Evolutionary conservation across 2,113 vertebrate genomes (phyloP), one percentile per base, ranked within the genome.

Genomic region (Anseranas semipalmata): DNA sequence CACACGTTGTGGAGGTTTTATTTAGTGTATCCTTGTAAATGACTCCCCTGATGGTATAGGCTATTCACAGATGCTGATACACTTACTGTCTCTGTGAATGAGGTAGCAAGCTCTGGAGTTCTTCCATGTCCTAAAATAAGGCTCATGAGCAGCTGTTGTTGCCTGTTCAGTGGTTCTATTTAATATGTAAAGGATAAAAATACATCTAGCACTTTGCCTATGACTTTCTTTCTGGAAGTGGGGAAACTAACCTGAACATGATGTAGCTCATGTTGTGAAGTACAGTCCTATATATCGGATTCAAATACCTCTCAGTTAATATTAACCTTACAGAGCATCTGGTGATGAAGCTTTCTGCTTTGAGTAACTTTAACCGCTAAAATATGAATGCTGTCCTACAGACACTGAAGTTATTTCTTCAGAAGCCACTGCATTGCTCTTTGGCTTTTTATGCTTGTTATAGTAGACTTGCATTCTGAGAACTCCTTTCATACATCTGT

Each of bases 1-100:
- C 95, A 96, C 16, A 45, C 77, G 75, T 94, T 85, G 60, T 96
- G 96, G 94, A 97, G 95, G 76, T 97, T 98, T 98, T 97, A 96
- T 95, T 97, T 98, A 96, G 94, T 95, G 98, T 97, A 95, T 97
- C 81, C 83, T 97, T 96, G 94, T 85, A 90, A 95, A 94, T 89
- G 94, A 95, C 84, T 96, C 35, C 94, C 76, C 80, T 95, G 95
- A 97, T 92, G 90, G 87, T 94, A 89, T 81, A 70, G 90, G 86
- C 63, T 84, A 27, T 95, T 97, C 96, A 91, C 96, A 89, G 92
- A 96, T 95, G 90, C 39, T 41, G 83, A 48, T 70, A 88, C 71
- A 95, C 87, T 98, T 93, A 95, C 88, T 97, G 96, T 96, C 95
- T 94, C 80, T 71, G 30, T 84, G 75, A 93, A 96, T 96, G 97